phyloP scores from a whole-genome alignment of 2,888 invertebrate species.

The Mythimna vitellina region DNA sequence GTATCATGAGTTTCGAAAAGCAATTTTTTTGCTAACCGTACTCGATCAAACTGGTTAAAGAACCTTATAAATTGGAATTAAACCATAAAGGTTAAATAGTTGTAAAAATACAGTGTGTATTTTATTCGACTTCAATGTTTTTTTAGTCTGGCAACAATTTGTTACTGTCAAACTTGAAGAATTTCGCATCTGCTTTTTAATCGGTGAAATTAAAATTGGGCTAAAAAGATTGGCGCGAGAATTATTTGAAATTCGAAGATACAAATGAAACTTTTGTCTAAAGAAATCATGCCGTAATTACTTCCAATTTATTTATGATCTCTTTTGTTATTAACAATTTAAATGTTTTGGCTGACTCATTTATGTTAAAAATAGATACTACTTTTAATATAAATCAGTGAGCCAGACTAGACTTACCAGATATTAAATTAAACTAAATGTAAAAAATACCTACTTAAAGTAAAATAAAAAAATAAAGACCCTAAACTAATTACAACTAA shows the following conservation, averaged over 20 bases:
- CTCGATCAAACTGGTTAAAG: constrained; percentile 48
- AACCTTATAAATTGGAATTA: constrained; percentile 63
- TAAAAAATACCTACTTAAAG: neutral
- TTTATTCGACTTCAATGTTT: constrained; percentile 56
- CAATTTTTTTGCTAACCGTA: constrained; percentile 31
- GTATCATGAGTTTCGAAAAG: constrained; percentile 42
- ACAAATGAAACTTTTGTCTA: constrained; percentile 9
- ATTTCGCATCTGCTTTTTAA: constrained; percentile 73
- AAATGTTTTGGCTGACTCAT: neutral
- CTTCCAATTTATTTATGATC: neutral
- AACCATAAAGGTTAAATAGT: constrained; percentile 74
- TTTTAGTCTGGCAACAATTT: constrained; percentile 52
- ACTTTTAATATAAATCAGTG: too few relatives aligned
- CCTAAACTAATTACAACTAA: too few relatives aligned
- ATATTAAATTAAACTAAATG: neutral
- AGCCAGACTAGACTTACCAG: too few relatives aligned
- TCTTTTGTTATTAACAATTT: neutral
- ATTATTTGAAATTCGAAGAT: constrained; percentile 48
- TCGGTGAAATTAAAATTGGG: constrained; percentile 62
- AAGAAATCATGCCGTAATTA: neutral
- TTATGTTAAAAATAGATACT: too few relatives aligned
- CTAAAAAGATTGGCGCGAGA: constrained; percentile 60
- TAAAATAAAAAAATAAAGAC: too few relatives aligned
- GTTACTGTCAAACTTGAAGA: constrained; percentile 57
- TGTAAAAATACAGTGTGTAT: constrained; percentile 72